phyloP scores from a whole-genome alignment of 2,888 invertebrate genomes.

The Drosophila helvetica region DNA sequence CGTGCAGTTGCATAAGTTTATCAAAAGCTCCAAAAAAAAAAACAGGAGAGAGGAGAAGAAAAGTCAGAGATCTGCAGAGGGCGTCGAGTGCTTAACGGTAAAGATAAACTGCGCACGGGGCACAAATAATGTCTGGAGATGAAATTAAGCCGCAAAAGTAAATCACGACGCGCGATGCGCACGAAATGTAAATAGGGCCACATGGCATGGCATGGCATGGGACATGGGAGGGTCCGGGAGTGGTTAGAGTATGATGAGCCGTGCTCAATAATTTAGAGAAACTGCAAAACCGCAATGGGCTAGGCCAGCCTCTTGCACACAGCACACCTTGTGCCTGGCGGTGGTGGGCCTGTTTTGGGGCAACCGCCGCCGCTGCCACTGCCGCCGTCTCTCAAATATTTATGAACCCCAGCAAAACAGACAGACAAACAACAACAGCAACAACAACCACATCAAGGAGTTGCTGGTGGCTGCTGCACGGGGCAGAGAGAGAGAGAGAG shows the following conservation, averaged over 20 bases:
- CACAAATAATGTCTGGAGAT: slow-evolving; percentile 82
- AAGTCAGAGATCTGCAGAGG: slow-evolving; percentile 40
- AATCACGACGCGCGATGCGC: slow-evolving; percentile 81
- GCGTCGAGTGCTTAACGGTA: slow-evolving; percentile 71
- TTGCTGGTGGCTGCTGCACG: neutral
- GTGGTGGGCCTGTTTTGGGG: slow-evolving; percentile 58
- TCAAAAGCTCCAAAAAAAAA: slow-evolving; percentile 41
- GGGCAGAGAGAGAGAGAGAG: too few species aligned
- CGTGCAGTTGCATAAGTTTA: slow-evolving; percentile 80
- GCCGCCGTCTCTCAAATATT: slow-evolving; percentile 64
- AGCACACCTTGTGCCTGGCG: slow-evolving; percentile 39
- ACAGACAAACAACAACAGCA: slow-evolving; percentile 10
- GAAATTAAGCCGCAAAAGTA: slow-evolving; percentile 83
- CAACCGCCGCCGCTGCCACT: slow-evolving; percentile 27
- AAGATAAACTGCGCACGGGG: slow-evolving; percentile 77
- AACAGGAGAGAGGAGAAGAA: slow-evolving; percentile 10
- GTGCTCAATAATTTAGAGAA: slow-evolving; percentile 79
- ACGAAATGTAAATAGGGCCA: slow-evolving; percentile 81
- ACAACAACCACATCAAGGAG: slow-evolving; percentile 29
- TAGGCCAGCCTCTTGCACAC: slow-evolving; percentile 3
- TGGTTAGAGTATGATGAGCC: slow-evolving; percentile 50
- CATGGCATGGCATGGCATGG: slow-evolving; percentile 6
- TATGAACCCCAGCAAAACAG: slow-evolving; percentile 53
- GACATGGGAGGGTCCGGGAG: neutral
- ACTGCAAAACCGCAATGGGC: slow-evolving; percentile 51